Evolutionary conservation across 1,140 invertebrate genomes (phyloP), one percentile per base, ranked within the genome.

Genomic region (Epicauta chinensis): DNA sequence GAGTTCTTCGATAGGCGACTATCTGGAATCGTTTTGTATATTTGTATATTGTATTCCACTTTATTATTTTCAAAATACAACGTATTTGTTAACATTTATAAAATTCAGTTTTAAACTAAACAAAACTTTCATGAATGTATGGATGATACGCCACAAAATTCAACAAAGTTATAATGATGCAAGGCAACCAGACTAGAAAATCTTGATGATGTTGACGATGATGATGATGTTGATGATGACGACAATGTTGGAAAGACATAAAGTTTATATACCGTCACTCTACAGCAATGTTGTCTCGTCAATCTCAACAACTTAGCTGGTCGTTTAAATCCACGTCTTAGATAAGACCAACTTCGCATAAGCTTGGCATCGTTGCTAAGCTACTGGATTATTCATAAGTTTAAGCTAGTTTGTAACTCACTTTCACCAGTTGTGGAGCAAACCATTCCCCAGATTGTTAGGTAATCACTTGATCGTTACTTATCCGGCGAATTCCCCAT

Each of bases 381-480:
- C 63, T 60, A 50, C 58, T 59, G 63, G 63, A 65, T 65, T 65
- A 65, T 65, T 65, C 63, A 65, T 64, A 58, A 65, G 57, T 65
- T 65, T 65, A 59, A 65, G 61, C 60, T 62, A 60, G 58, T 62
- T 63, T 59, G 60, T 59, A 65, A 63, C 61, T 62, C 63, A 62
- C 60, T 65, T 65, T 62, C 59, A 42, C 51, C 51, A 48, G 59
- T 59, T 55, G 56, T 61, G 51, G 52, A 51, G 57, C 60, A 59
- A 50, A 59, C 62, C 61, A 68, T 66, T 63, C 55, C 47, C 52
- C 51, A 63, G 61, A 67, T 64, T 65, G 65, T 61, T 63, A 59
- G 63, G 65, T 68, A 68, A 68, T 67, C 66, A 66, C 64, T 68
- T 64, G 58, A 63, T 67, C 66, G 58, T 68, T 67, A 68, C 62